Base-by-base conservation (phyloP, 1,140 invertebrate species). In the Oscheius sp. region DNA sequence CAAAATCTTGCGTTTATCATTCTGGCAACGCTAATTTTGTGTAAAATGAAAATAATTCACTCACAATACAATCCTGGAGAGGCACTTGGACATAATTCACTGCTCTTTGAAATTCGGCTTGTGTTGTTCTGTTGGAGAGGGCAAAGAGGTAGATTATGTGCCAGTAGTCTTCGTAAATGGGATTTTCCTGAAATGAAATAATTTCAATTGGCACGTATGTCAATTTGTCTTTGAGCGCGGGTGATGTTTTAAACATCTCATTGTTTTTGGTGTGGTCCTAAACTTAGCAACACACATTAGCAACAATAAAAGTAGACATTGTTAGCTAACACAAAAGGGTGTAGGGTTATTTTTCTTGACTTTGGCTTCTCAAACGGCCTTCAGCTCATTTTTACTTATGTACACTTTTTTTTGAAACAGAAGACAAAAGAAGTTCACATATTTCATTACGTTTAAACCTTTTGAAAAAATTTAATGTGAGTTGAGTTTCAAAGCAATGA, bases 111-210 rank as follows among this genome's bases (percentile, higher is more conserved):
- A 71, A 71, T 13, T 71, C n/a, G 28, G 23, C 42, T 4, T 46
- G 20, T 1, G 69, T 46, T 15, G 69, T 71, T 34, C 59, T 4
- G 34, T 71, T 71, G 4, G 59, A 61, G 18, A 71, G 35, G 35
- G 69, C 69, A 38, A 71, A 71, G 2, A 71, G 42, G 58, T 71
- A 71, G 10, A 36, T 63, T 3, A 71, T 71, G 18, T 71, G 69
- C 69, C 69, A 71, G 35, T 36, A 55, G 34, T 71, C 38, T 31
- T n/a, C 2, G 18, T n/a, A 38, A 1, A 29, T 32, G 18, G 69
- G 36, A 29, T 35, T n/a, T 7, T 63, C 61, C 55, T 59, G 23
- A 10, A 42, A 42, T n/a, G n/a, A n/a, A n/a, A n/a, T n/a, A 45
- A 45, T 45, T 45, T 45, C 18, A 45, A 45, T 18, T 18, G 18